phyloP scores from a whole-genome alignment of 1,140 invertebrate genomes.

The Scaptomyza pallida region DNA sequence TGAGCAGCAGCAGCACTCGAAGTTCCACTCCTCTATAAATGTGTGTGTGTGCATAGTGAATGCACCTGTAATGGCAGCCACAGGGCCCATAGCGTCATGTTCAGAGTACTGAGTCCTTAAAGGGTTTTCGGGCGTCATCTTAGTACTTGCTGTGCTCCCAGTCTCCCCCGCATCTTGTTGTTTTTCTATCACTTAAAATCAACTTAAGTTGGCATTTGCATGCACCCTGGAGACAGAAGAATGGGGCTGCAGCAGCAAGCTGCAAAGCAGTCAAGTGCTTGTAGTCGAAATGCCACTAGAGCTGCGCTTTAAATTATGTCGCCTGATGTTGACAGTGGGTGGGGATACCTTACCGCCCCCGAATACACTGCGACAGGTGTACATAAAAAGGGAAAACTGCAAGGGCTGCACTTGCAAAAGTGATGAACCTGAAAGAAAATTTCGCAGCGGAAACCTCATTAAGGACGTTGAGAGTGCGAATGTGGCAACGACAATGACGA shows the following conservation, averaged over 20 bases:
- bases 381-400: conserved; percentile 47
- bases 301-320: conserved; percentile 79
- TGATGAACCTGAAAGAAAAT: conserved; percentile 80
- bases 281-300: conserved; percentile 79
- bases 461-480: conserved; percentile 78
- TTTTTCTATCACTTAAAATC: conserved; percentile 82
- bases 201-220: conserved; percentile 81
- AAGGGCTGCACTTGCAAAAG: conserved; percentile 76
- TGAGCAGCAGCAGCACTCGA: conserved; percentile 65
- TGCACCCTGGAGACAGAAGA: conserved; percentile 29
- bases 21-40: conserved; percentile 37
- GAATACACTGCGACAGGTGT: conserved; percentile 37
- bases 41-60: conserved; percentile 7
- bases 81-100: conserved; percentile 14
- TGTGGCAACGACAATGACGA: conserved; percentile 35
- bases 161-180: conserved; percentile 40
- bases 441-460: conserved; percentile 78
- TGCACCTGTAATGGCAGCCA: conserved; percentile 36
- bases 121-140: conserved; percentile 33
- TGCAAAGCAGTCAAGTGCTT: conserved; percentile 67
- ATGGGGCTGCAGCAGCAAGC: background rate
- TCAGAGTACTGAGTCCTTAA: conserved; percentile 16
- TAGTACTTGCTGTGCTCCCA: conserved; percentile 17
- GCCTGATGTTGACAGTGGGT: conserved; percentile 51
- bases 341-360: background rate